A percentile compares a stretch with the other conserved stretches of the same genome.
Evolutionary conservation across 2,888 invertebrate species (phyloP).

Genomic region (Caenorhabditis afra): DNA sequence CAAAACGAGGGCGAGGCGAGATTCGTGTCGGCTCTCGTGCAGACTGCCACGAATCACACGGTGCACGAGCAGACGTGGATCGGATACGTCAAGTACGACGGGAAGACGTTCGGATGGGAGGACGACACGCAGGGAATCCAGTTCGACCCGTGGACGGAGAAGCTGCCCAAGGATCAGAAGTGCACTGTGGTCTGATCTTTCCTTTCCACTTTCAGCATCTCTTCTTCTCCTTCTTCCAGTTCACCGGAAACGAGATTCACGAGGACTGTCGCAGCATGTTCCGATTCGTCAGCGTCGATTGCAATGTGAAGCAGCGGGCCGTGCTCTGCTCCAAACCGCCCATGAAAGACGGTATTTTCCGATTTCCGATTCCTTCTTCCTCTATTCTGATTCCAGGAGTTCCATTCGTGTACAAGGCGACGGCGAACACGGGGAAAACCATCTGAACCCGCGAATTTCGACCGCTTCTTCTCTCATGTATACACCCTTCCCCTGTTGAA

Average conservation of each 20-base stretch:
- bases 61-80: slow-evolving; percentile 51
- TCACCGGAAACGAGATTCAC: slow-evolving; percentile 51
- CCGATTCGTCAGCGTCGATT: slow-evolving; percentile 45
- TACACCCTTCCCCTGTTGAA: slow-evolving; percentile 36
- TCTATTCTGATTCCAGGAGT: slow-evolving; percentile 12
- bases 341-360: slow-evolving; percentile 31
- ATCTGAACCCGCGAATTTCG: slow-evolving; percentile 2
- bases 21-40: slow-evolving; percentile 49
- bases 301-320: slow-evolving; percentile 34
- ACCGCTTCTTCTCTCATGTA: slow-evolving; percentile 32
- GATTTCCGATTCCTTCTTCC: not conserved
- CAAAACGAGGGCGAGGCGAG: slow-evolving; percentile 44
- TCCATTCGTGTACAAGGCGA: slow-evolving; percentile 31
- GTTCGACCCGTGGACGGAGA: slow-evolving; percentile 53
- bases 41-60: slow-evolving; percentile 37
- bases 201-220: not conserved
- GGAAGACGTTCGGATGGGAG: slow-evolving; percentile 41
- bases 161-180: slow-evolving; percentile 40
- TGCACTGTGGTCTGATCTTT: slow-evolving; percentile 30
- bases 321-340: slow-evolving; percentile 45
- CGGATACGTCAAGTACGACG: slow-evolving; percentile 48
- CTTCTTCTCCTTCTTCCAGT: slow-evolving; percentile 21
- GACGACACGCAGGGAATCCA: slow-evolving; percentile 25
- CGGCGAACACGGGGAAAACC: slow-evolving; percentile 28
- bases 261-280: slow-evolving; percentile 47